Conservation (phyloP, 2,888 invertebrate species). For the Dichetophora obliterata region DNA sequence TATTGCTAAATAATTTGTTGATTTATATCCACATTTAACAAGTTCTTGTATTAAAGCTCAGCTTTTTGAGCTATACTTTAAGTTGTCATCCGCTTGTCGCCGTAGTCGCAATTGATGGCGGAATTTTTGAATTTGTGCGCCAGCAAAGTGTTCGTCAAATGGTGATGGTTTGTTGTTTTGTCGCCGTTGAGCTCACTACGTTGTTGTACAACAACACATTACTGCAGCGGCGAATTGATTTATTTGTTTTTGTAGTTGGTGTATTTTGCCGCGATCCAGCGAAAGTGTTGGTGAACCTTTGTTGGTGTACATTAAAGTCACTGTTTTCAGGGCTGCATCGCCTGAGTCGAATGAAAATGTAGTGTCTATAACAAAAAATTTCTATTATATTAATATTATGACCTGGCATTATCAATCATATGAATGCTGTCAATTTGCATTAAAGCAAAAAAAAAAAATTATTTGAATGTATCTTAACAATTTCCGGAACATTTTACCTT, state of each 20-base stretch:
- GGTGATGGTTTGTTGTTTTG: background rate
- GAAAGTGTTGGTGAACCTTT: background rate
- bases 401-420: no score
- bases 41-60: background rate
- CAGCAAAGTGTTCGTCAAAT: slow-evolving; percentile 15
- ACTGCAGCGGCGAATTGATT: background rate
- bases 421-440: no score
- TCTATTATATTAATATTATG: no score
- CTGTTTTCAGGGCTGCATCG: background rate
- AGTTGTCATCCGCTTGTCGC: slow-evolving; percentile 23
- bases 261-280: slow-evolving; percentile 9
- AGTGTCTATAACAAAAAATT: background rate
- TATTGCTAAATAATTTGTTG: background rate
- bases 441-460: no score
- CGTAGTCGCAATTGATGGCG: slow-evolving; percentile 19
- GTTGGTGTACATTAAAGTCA: background rate
- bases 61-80: slow-evolving; percentile 11
- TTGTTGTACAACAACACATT: slow-evolving; percentile 1
- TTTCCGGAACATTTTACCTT: no score
- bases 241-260: background rate
- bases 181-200: background rate
- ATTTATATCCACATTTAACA: background rate
- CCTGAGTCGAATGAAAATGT: no score
- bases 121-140: slow-evolving; percentile 32
- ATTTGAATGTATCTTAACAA: no score